Percentiles rank a stretch among this genome's conserved stretches.
These are phyloP conservation scores for Drosophila paranaensis DNA, from an alignment of 2,888 invertebrate genomes.

Conservation along the genomic window DNA sequence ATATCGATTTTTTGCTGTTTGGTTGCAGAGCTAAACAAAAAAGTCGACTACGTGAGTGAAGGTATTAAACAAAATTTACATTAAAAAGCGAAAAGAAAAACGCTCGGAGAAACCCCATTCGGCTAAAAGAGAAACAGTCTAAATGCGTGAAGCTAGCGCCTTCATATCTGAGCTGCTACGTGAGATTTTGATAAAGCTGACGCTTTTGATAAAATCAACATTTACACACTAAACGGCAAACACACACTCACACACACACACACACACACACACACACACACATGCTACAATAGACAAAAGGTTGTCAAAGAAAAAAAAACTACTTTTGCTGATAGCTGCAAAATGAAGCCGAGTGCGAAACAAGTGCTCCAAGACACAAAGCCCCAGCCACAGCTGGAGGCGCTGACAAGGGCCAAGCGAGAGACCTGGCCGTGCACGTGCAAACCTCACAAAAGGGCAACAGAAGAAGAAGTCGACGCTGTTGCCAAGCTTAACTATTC, in stretches of 20 bases:
- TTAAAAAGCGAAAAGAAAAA: slow-evolving; percentile 22
- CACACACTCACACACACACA: background rate
- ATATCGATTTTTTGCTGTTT: slow-evolving; percentile 56
- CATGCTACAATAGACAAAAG: slow-evolving; percentile 26
- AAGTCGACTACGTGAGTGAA: slow-evolving; percentile 65
- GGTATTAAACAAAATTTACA: slow-evolving; percentile 62
- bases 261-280: no score
- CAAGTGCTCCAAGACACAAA: slow-evolving; percentile 27
- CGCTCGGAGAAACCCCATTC: slow-evolving; percentile 28
- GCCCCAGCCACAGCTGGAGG: background rate
- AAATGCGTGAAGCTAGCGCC: slow-evolving; percentile 29
- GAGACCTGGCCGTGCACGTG: slow-evolving; percentile 25
- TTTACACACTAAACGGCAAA: slow-evolving; percentile 28
- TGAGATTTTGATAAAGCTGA: slow-evolving; percentile 53
- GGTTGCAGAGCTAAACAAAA: slow-evolving; percentile 21
- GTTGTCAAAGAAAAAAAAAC: slow-evolving; percentile 13
- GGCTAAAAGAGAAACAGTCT: slow-evolving; percentile 18
- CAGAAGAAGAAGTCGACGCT: background rate
- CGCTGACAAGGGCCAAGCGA: slow-evolving; percentile 2
- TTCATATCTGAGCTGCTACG: slow-evolving; percentile 46
- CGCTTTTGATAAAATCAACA: slow-evolving; percentile 32
- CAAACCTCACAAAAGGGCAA: background rate
- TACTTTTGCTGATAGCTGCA: slow-evolving; percentile 26
- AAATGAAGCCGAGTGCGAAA: slow-evolving; percentile 14
- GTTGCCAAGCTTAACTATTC: background rate